Evolutionary conservation across 2,113 vertebrate genomes (phyloP).

Genomic region (Brachyistius frenatus): DNA sequence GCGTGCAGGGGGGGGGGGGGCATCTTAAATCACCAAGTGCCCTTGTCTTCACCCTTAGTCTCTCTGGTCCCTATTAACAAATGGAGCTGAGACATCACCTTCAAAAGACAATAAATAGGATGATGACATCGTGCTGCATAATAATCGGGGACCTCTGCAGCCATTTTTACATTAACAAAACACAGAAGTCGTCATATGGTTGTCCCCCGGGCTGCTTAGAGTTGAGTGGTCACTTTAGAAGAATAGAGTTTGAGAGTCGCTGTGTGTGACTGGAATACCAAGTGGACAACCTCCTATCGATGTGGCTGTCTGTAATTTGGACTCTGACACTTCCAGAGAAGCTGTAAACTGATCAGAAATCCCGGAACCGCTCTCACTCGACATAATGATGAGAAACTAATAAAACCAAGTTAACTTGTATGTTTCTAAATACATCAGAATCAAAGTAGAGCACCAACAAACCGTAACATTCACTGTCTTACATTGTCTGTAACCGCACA

Average conservation of each 20-base stretch:
- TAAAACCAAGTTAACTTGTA: neutral
- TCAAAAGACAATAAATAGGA: slow-evolving; percentile 6
- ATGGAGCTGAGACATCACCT: slow-evolving; percentile 3
- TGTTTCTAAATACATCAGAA: no score
- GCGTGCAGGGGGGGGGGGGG: neutral
- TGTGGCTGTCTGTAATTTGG: neutral
- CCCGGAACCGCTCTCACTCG: no score
- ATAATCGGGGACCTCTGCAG: neutral
- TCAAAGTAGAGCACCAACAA: neutral
- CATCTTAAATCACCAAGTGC: slow-evolving; percentile 28
- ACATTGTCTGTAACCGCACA: neutral
- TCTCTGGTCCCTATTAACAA: slow-evolving; percentile 6
- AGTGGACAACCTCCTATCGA: neutral
- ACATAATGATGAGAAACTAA: neutral
- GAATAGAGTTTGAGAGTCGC: neutral
- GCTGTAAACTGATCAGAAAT: neutral
- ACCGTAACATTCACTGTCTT: neutral
- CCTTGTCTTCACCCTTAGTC: slow-evolving; percentile 31
- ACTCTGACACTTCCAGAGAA: slow-evolving; percentile 3
- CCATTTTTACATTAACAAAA: neutral
- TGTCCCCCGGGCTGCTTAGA: neutral
- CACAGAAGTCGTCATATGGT: neutral
- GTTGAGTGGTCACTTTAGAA: neutral
- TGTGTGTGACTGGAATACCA: slow-evolving; percentile 12
- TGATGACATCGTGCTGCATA: neutral